Base-by-base conservation (phyloP, 2,888 invertebrate species). In the Notodonta dromedarius region DNA sequence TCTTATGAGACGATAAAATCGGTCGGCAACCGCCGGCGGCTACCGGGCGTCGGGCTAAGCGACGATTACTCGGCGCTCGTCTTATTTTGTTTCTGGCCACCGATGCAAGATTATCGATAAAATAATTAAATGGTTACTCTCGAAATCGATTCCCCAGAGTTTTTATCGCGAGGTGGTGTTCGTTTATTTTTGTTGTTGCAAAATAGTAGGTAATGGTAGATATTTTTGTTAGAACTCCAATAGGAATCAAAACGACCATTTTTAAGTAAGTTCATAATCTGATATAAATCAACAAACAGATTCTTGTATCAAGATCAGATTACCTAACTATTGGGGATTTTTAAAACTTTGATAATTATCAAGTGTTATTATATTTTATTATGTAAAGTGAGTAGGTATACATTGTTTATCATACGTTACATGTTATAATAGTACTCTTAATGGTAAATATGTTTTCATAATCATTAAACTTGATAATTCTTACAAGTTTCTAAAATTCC, bases 91-190 rank as follows among this genome's bases (percentile, higher is more conserved):
- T 80, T 72, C 85, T 82, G 84, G 84, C 84, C 82, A 78, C 83
- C 86, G 89, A 90, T 88, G 90, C 89, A 82, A 93, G 93, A 93
- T 93, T 93, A 93, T 91, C 93, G 93, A 93, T 93, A 91, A 93
- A 93, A 93, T 93, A 93, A 93, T 93, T 93, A 93, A 93, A 93
- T 93, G 93, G 93, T 93, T 92, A 92, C 91, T 92, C 91, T 91
- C 90, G 83, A 93, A 93, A 93, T 93, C 93, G 93, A 93, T 93
- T 93, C 93, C 82, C 86, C 90, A 89, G 92, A 93, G 93, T 93
- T 93, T 91, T 93, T 93, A 92, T 93, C 93, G 88, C 87, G 83
- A 81, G 72, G 74, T 80, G 84, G 88, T 90, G 85, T 92, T 90
- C 90, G 89, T 89, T 88, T 87, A 85, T 80, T 89, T 93, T 91